These are phyloP conservation scores for Haemorhous mexicanus DNA, from an alignment of 2,113 vertebrate genomes.

Conservation along the genomic window DNA sequence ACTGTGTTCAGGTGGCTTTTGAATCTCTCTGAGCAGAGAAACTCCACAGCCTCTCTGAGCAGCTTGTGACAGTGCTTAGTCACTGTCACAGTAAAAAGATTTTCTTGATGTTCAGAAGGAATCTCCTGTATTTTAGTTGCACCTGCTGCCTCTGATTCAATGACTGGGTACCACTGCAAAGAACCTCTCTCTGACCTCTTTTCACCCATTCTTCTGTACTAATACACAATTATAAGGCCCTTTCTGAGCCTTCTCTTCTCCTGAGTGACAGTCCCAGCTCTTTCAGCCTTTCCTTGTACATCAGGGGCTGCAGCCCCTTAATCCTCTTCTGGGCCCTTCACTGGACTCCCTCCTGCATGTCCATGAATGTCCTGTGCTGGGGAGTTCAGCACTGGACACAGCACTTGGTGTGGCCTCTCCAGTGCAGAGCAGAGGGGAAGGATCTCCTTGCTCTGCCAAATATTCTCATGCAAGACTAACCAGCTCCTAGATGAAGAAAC, in stretches of 20 bases:
- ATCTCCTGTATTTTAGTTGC: not conserved
- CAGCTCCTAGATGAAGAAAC: not conserved
- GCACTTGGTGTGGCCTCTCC: not conserved
- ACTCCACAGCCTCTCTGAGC: not conserved
- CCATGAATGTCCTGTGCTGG: not conserved
- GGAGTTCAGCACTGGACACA: not conserved
- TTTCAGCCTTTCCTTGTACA: not conserved
- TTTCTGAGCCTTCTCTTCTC: not conserved
- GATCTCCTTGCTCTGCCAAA: not conserved
- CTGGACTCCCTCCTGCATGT: not conserved
- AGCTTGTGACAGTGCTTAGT: not conserved
- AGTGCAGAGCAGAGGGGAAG: not conserved
- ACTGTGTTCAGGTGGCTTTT: accelerated
- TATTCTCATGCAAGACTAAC: not conserved
- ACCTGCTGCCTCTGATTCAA: not conserved
- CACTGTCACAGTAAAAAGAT: not conserved
- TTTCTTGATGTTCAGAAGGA: not conserved
- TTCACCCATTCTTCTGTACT: not conserved
- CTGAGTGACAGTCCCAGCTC: not conserved
- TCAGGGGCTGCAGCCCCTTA: not conserved
- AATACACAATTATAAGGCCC: not conserved
- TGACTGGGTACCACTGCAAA: not conserved
- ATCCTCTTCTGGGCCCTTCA: not conserved
- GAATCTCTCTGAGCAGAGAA: not conserved
- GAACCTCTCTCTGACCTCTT: not conserved